Evolutionary conservation across 1,140 invertebrate species (phyloP), one percentile per base, ranked within the genome.

Genomic region (Cylas formicarius): DNA sequence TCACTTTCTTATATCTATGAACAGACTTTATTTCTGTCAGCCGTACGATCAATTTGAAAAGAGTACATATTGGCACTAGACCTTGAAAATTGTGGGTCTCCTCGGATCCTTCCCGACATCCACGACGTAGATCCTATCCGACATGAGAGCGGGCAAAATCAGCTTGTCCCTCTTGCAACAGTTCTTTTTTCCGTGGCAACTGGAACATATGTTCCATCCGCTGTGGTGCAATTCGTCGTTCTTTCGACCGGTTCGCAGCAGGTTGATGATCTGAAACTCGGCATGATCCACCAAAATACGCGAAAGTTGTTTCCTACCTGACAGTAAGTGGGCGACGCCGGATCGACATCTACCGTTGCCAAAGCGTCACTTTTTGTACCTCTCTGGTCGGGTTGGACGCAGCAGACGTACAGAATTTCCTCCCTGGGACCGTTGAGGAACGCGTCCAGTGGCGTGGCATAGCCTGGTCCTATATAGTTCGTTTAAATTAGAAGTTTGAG

Each of bases 181-280:
- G 27, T 57, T 57, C 19, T 61, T 51, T 23, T 64, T 61, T 1
- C 64, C 56, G 34, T 67, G 56, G 64, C 91, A 96, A 67, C 90
- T 93, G 50, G 89, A 92, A 63, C 94, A 98, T 6, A 90, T 78
- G 62, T 97, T 97, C 93, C 93, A 97, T 0, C 93, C 94, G 11
- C 80, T 84, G 62, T 97, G 94, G 63, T 98, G 94, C 0, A 98
- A 63, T 66, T 98, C 94, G 61, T 98, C 90, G 1, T 81, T 85
- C 4, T 73, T 60, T 38, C 84, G 66, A n/a, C 80, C 78, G 58
- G 92, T 84, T 44, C 80, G 73, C 0, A 89, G 72, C 32, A 90
- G 82, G 61, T 90, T 81, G 34, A 97, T 84, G 2, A 97, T 84
- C 93, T 97, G 58, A 21, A 43, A 34, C 27, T 14, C 17, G 5